phyloP scores from a whole-genome alignment of 1,140 invertebrate genomes.

The Nymphalis io region DNA sequence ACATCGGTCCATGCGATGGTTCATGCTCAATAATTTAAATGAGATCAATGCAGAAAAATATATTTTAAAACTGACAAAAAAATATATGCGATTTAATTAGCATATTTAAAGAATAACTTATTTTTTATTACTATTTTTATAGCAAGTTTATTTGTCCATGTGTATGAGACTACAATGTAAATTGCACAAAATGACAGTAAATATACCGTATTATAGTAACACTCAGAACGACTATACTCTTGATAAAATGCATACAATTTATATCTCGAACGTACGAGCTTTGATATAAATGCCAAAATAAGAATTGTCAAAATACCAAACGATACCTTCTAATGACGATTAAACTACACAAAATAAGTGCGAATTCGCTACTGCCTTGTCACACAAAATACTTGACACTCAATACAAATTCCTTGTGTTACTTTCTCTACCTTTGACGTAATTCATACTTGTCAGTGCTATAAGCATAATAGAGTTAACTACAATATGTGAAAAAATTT shows the following conservation, averaged over 20 bases:
- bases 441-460: background rate
- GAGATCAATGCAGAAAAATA: background rate
- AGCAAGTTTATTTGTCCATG: background rate
- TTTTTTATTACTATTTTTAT: background rate
- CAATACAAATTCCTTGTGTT: too few relatives aligned
- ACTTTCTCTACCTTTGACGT: too few relatives aligned
- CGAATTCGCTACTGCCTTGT: background rate
- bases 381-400: background rate
- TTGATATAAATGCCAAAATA: background rate
- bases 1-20: slow-evolving; percentile 4
- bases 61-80: background rate
- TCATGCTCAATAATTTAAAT: slow-evolving; percentile 4
- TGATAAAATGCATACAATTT: too few relatives aligned
- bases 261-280: too few relatives aligned
- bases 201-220: background rate
- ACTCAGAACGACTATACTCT: too few relatives aligned
- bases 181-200: background rate
- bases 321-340: background rate
- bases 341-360: background rate
- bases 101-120: background rate
- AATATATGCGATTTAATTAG: background rate
- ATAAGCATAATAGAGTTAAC: background rate
- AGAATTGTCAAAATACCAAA: background rate
- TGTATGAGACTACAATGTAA: slow-evolving; percentile 15
- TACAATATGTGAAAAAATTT: background rate